These are phyloP conservation scores for Latrodectus elegans DNA, from an alignment of 2,888 invertebrate species.

Conservation along the genomic window DNA sequence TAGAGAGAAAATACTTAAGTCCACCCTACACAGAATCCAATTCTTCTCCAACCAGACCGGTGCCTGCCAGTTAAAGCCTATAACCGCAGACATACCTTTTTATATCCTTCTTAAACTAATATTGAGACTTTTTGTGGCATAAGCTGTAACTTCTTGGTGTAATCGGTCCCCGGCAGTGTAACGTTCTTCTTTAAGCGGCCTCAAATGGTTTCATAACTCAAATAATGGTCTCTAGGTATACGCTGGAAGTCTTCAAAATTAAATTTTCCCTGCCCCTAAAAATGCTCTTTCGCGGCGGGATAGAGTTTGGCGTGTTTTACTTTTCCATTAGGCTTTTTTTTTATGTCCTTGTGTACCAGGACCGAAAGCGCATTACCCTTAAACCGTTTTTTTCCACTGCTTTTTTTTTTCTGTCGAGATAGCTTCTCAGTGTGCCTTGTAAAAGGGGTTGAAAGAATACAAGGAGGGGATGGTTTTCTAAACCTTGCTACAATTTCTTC, in stretches of 20 bases:
- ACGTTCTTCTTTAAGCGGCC: neutral
- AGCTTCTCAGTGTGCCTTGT: no score
- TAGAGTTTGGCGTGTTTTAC: neutral
- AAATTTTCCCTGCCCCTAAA: constrained; percentile 21
- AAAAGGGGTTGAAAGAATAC: no score
- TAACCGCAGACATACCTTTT: no score
- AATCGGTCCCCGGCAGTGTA: neutral
- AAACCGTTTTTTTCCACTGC: neutral
- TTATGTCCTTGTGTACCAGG: neutral
- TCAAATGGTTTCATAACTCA: neutral
- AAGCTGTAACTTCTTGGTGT: neutral
- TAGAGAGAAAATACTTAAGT: no score
- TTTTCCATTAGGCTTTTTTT: neutral
- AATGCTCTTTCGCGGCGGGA: constrained; percentile 13
- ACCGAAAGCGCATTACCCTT: neutral
- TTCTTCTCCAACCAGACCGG: no score
- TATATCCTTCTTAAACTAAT: no score
- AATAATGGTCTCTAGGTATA: neutral
- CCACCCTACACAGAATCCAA: no score
- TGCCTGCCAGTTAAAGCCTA: no score
- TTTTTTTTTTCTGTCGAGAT: no score
- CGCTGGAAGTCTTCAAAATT: constrained; percentile 27
- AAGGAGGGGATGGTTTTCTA: no score
- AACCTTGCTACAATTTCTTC: no score
- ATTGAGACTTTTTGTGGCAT: neutral